Base-by-base conservation (phyloP, 2,888 invertebrate species). In the Zelleria hepariella region DNA sequence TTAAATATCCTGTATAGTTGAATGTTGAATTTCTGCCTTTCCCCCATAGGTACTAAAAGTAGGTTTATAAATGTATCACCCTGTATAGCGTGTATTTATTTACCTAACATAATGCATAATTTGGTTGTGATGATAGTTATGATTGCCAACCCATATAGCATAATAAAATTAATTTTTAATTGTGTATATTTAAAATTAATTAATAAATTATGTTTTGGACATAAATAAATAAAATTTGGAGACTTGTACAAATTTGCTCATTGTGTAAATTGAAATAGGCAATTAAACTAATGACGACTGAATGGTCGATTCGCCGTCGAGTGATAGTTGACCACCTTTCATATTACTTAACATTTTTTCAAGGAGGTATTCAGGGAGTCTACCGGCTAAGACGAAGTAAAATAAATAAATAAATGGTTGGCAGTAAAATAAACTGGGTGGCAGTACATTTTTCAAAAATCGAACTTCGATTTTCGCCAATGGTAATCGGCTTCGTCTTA, bases 181-280 rank as follows among this genome's bases (percentile, higher is more conserved):
- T 69, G 24, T 67, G 64, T 85, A 82, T 85, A 86, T 74, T 84
- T 84, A 80, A 15, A 8, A 70, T 72, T 75, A 73, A 68, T 80
- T 47, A 48, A 24, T n/a, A 27, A 32, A 52, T 26, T 52, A 32
- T 74, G 75, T 78, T 71, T 78, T 75, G 68, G 80, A 77, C n/a
- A 75, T 76, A 76, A 79, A 42, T 42, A 42, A 42, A 42, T 42
- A 42, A 77, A 77, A 78, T 86, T 86, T 84, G 80, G 83, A 85
- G 78, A 84, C 78, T 82, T 88, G 87, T 88, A 88, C 86, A 88
- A 88, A 83, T 78, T 76, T 87, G 87, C 87, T 88, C 87, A 87
- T 71, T 42, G 71, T 84, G 83, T 86, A 84, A 80, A 80, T 84
- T 85, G 59, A 59, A 60, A 61, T 63, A 62, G 59, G 58, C 61